These are phyloP conservation scores for Slavum lentiscoides DNA, from an alignment of 2,888 invertebrate species.

Conservation along the genomic window DNA sequence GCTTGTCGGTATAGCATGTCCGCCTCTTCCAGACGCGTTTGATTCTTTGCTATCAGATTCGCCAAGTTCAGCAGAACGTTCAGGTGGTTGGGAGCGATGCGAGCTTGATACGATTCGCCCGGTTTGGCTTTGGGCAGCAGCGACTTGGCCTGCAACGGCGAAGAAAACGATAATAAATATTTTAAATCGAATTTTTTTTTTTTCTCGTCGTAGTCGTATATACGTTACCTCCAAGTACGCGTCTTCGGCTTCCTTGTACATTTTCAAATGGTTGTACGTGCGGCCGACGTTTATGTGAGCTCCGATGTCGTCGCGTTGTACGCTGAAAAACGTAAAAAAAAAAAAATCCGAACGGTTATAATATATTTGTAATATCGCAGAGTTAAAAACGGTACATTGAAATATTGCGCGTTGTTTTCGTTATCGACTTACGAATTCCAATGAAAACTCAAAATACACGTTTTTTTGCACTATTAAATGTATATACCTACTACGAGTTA, in stretches of 20 bases:
- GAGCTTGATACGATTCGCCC: conserved; percentile 91
- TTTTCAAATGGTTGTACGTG: conserved; percentile 88
- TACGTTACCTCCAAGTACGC: conserved; percentile 76
- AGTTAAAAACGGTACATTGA: too few species aligned
- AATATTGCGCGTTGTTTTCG: too few species aligned
- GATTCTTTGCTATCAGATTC: conserved; percentile 90
- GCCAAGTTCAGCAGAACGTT: conserved; percentile 95
- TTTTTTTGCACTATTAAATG: too few species aligned
- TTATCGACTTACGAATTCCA: too few species aligned
- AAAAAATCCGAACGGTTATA: background rate
- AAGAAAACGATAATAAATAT: too few species aligned
- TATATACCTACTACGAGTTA: too few species aligned
- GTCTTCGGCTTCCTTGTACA: conserved; percentile 86
- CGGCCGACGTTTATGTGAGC: conserved; percentile 96
- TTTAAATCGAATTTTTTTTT: too few species aligned
- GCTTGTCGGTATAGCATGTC: conserved; percentile 92
- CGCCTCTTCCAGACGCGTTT: conserved; percentile 88
- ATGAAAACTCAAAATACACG: too few species aligned
- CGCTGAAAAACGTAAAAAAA: conserved; percentile 61
- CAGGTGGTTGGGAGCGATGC: conserved; percentile 93
- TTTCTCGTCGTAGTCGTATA: too few species aligned
- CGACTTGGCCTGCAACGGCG: conserved; percentile 71
- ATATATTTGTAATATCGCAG: too few species aligned
- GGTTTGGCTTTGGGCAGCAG: conserved; percentile 87
- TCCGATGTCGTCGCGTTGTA: conserved; percentile 94